Evolutionary conservation across 1,140 invertebrate genomes (phyloP), one percentile per base, ranked within the genome.

Genomic region (Elymnias hypermnestra): DNA sequence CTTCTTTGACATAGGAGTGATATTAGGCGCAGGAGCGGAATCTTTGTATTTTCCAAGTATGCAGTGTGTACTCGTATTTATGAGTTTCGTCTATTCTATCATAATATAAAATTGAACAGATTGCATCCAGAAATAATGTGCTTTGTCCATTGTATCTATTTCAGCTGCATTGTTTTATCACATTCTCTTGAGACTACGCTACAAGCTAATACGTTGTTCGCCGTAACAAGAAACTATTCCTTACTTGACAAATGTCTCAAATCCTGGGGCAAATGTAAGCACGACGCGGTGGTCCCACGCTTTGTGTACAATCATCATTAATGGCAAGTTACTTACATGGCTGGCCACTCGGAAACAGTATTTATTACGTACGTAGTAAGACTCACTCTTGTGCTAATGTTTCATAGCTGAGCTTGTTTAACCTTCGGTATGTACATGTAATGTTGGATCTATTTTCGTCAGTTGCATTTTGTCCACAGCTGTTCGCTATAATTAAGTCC

Each of bases 281-380:
- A 40, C 64, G 36, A 41, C 51, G 69, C 57, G 69, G 69, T 69
- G 69, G 69, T 67, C 69, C 51, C 63, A 64, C 65, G 58, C 38
- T 36, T 26, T 19, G 18, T 48, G 54, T 48, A 51, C 47, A 50
- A 23, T 33, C 10, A 8, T 48, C 45, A 54, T 48, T 37, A 54
- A 48, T 35, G 41, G 35, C 31, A 15, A 9, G 9, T 21, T 36
- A 23, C 13, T 17, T 15, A 13, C 15, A 26, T 29, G 14, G 9
- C 6, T 15, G 7, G 12, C 6, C 13, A 43, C 6, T 3, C 33
- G 1, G 40, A 28, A 23, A 43, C 44, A 25, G 3, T 9, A n/a
- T 28, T 19, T 54, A 44, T 22, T 3, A 13, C 3, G 9, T 29
- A 1, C 5, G 1, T 5, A 1, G 10, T 10, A 29, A 29, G 26